A percentile compares a stretch with the other conserved stretches of the same genome.
Conservation (phyloP, 2,888 invertebrate genomes). For the Uloborus plumipes region DNA sequence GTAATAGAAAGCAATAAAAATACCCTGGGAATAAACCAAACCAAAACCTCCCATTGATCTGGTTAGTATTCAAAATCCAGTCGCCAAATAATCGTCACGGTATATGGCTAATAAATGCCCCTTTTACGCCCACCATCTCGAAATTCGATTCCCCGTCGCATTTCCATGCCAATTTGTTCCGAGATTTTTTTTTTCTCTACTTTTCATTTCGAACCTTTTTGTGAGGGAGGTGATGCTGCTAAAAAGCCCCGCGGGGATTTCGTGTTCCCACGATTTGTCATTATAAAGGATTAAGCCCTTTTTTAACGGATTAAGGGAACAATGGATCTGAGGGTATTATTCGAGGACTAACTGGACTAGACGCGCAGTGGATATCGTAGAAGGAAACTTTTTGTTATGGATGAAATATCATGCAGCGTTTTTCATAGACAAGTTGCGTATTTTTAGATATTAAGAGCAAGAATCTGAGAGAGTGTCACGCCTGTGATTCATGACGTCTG, state of each 20-base stretch:
- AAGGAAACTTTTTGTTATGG: too few species aligned
- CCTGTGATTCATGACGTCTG: too few species aligned
- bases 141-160: constrained; percentile 21
- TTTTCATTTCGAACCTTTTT: constrained; percentile 22
- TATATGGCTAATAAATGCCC: constrained; percentile 41
- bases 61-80: not conserved
- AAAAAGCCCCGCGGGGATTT: constrained; percentile 19
- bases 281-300: constrained; percentile 38
- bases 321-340: too few species aligned
- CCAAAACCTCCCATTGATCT: too few species aligned
- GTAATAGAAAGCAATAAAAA: too few species aligned
- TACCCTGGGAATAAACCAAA: too few species aligned
- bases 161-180: not conserved
- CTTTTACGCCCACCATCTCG: constrained; percentile 27
- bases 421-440: too few species aligned
- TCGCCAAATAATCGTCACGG: constrained; percentile 24
- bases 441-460: too few species aligned
- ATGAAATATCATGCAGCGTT: too few species aligned
- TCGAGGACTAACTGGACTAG: too few species aligned
- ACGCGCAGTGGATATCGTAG: too few species aligned
- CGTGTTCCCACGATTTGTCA: constrained; percentile 51
- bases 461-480: too few species aligned
- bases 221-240: constrained; percentile 10
- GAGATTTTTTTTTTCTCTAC: constrained; percentile 3
- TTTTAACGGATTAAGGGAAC: constrained; percentile 47